Evolutionary conservation across 2,888 invertebrate species (phyloP).

Genomic region (Antheraea assamensis): DNA sequence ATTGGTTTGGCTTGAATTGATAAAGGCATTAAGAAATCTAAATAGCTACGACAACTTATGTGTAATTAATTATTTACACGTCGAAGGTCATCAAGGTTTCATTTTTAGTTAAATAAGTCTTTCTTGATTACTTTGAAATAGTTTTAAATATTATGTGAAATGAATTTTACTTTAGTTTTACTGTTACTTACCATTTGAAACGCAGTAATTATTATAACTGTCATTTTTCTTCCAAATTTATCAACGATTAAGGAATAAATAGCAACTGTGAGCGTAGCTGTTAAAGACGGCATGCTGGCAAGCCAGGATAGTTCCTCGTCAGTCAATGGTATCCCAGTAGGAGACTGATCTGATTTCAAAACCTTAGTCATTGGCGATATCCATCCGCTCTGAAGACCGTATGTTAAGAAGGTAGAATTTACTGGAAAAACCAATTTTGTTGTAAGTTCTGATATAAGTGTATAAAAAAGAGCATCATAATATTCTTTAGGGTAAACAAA

Average conservation of each 20-base stretch:
- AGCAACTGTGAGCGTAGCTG: slow-evolving; percentile 60
- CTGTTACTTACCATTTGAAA: slow-evolving; percentile 71
- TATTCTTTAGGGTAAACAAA: no score
- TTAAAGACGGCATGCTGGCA: slow-evolving; percentile 66
- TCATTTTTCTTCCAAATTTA: slow-evolving; percentile 62
- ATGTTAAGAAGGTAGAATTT: slow-evolving; percentile 60
- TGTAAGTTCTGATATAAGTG: neutral
- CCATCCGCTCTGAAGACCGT: slow-evolving; percentile 72
- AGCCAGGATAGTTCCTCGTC: slow-evolving; percentile 66
- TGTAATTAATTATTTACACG: no score
- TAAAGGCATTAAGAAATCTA: no score
- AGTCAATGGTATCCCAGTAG: slow-evolving; percentile 55
- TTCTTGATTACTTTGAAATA: neutral
- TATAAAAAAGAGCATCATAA: no score
- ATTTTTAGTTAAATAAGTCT: neutral
- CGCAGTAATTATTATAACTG: slow-evolving; percentile 63
- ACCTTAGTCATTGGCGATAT: slow-evolving; percentile 65
- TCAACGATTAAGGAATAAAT: slow-evolving; percentile 64
- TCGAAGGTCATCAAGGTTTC: neutral
- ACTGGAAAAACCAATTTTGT: slow-evolving; percentile 43
- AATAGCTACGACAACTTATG: no score
- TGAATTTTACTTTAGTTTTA: neutral
- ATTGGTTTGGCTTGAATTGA: no score
- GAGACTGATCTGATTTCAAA: slow-evolving; percentile 56
- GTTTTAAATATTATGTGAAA: neutral